These are phyloP conservation scores for Mesoclemmys tuberculata DNA, from an alignment of 2,113 vertebrate species.

Conservation along the genomic window DNA sequence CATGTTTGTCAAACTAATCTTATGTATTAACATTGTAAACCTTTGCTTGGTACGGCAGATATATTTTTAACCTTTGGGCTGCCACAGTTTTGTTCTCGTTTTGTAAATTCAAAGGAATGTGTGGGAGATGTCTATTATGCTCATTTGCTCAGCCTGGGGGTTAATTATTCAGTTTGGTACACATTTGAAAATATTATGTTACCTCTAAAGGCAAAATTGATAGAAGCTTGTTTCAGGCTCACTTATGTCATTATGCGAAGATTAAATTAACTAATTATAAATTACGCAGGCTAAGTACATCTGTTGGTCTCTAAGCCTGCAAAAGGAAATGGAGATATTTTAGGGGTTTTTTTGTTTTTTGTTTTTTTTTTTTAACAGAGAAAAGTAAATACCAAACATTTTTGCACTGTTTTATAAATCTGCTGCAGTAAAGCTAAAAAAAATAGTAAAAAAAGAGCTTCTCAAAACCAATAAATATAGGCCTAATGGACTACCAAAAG, in stretches of 20 bases:
- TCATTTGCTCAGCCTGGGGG: constrained; percentile 54
- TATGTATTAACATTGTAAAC: not conserved
- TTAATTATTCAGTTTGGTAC: constrained; percentile 74
- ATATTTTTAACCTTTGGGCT: constrained; percentile 56
- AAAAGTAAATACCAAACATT: constrained; percentile 14
- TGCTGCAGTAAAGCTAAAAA: constrained; percentile 3
- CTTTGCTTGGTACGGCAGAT: not conserved
- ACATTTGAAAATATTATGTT: constrained; percentile 77
- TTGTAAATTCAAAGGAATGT: constrained; percentile 43
- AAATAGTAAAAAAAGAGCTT: constrained; percentile 7
- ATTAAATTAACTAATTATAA: constrained; percentile 79
- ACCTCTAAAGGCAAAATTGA: constrained; percentile 72
- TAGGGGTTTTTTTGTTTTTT: not conserved
- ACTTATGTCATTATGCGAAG: constrained; percentile 71
- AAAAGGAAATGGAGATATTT: constrained; percentile 4
- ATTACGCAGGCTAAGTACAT: constrained; percentile 69
- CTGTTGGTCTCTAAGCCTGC: constrained; percentile 66
- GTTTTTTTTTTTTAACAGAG: constrained; percentile 53
- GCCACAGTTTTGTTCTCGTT: not conserved
- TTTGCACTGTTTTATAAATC: constrained; percentile 17
- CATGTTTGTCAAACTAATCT: not conserved
- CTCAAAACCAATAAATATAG: not conserved
- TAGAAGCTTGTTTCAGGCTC: constrained; percentile 74
- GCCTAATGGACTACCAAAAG: not conserved
- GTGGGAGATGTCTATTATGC: constrained; percentile 21